phyloP scores from a whole-genome alignment of 2,888 invertebrate species.

The Agrenia bidenticulata region DNA sequence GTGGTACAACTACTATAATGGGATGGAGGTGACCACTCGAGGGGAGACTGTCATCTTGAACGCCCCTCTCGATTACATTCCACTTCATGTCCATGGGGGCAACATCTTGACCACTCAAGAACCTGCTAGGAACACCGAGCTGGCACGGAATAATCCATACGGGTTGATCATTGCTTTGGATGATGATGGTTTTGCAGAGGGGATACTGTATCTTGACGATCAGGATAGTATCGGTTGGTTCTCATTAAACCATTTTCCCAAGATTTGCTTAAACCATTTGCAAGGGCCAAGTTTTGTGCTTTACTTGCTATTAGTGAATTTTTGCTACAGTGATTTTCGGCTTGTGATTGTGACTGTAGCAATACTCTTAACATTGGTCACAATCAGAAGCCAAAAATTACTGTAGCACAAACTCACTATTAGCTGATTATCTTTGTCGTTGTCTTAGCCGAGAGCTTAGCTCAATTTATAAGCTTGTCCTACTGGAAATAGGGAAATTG shows the following conservation, averaged over 20 bases:
- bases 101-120: slow-evolving; percentile 53
- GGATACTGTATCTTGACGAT: slow-evolving; percentile 54
- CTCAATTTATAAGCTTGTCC: too few relatives aligned
- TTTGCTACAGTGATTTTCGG: too few relatives aligned
- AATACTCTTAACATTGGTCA: too few relatives aligned
- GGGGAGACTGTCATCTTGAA: slow-evolving; percentile 55
- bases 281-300: too few relatives aligned
- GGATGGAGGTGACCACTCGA: slow-evolving; percentile 36
- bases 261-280: too few relatives aligned
- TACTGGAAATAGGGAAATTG: too few relatives aligned
- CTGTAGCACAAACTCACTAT: too few relatives aligned
- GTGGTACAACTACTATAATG: slow-evolving; percentile 55
- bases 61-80: slow-evolving; percentile 51
- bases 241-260: background rate
- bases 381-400: too few relatives aligned
- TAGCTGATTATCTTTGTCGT: too few relatives aligned
- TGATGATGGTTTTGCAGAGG: slow-evolving; percentile 46
- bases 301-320: background rate
- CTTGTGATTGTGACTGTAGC: too few relatives aligned
- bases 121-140: slow-evolving; percentile 51
- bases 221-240: slow-evolving; percentile 52
- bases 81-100: slow-evolving; percentile 54
- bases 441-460: too few relatives aligned
- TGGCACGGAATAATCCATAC: slow-evolving; percentile 53
- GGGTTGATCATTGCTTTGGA: slow-evolving; percentile 54